Evolutionary conservation across 2,888 invertebrate species (phyloP), one percentile per base, ranked within the genome.

Genomic region (Himalopsyche kuldschensis): DNA sequence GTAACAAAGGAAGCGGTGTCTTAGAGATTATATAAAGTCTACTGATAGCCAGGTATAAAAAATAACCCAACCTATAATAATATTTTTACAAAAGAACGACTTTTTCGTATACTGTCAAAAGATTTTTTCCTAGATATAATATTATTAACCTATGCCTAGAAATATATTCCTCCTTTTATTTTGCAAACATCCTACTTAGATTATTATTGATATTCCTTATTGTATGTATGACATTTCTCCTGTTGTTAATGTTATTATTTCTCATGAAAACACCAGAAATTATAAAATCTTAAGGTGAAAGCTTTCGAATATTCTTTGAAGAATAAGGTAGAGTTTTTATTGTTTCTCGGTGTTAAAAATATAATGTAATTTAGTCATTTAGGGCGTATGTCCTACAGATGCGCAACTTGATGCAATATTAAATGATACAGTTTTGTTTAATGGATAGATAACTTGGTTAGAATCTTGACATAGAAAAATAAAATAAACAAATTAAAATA

Each of bases 401-500:
- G 30, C 69, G 69, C 69, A 69, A 69, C 24, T 81, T 35, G 46
- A 81, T 63, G 81, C 81, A 81, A 81, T 81, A 81, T 77, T 81
- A 81, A 81, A 75, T 76, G 76, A 35, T 76, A 76, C 41, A 20
- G 30, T 76, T 69, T 69, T 69, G 24, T 69, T 69, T 69, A 27
- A 69, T 69, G 20, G 30, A 69, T 69, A 69, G 69, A 30, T 69
- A 15, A 69, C 69, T 30, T 35, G 41, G 20, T 35, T 76, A 76
- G 35, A 20, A 41, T 76, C 32, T 76, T 41, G 35, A 35, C n/a
- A 41, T 35, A 76, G 76, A 15, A 32, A 41, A 35, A 76, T 69
- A 35, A 75, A 46, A 63, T 79, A 82, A 78, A 83, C 83, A 83
- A 84, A 84, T 79, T 79, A 30, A 84, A 81, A 41, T 79, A 81